Evolutionary conservation across 2,888 invertebrate genomes (phyloP).

Genomic region (Nomada fabriciana): DNA sequence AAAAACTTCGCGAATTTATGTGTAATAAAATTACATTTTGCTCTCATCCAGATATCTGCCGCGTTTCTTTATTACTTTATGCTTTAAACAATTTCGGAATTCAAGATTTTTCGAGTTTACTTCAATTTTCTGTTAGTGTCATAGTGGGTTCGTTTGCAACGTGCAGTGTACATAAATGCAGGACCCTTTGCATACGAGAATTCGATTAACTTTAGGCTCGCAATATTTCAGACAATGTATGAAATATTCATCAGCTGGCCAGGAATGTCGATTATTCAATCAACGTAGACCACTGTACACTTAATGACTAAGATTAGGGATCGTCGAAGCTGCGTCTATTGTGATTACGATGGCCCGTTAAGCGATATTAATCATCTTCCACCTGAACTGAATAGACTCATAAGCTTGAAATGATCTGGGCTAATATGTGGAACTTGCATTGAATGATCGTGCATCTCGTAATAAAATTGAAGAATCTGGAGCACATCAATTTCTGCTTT

Average conservation of each 20-base stretch:
- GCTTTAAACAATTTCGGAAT: too few relatives aligned
- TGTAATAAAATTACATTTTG: too few relatives aligned
- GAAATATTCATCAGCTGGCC: slow-evolving; percentile 24
- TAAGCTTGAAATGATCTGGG: slow-evolving; percentile 36
- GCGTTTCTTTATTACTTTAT: too few relatives aligned
- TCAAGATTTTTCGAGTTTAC: too few relatives aligned
- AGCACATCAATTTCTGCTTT: background rate
- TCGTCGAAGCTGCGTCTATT: slow-evolving; percentile 49
- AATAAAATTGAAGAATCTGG: background rate
- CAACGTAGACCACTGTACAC: slow-evolving; percentile 38
- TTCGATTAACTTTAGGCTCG: background rate
- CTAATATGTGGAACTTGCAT: slow-evolving; percentile 19
- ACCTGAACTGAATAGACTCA: slow-evolving; percentile 44
- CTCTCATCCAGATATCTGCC: too few relatives aligned
- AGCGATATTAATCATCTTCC: slow-evolving; percentile 57
- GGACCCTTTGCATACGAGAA: background rate
- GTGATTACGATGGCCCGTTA: slow-evolving; percentile 52
- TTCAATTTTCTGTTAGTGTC: too few relatives aligned
- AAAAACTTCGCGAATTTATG: too few relatives aligned
- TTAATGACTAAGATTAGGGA: slow-evolving; percentile 62
- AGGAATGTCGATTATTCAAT: slow-evolving; percentile 50
- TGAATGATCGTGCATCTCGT: slow-evolving; percentile 20
- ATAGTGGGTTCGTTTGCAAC: too few relatives aligned
- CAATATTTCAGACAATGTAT: slow-evolving; percentile 25
- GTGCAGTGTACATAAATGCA: background rate